Evolutionary conservation across 2,797 vertebrate genomes (phyloP), one percentile per base, ranked within the genome.

Genomic region (Sparidentex hasta): DNA sequence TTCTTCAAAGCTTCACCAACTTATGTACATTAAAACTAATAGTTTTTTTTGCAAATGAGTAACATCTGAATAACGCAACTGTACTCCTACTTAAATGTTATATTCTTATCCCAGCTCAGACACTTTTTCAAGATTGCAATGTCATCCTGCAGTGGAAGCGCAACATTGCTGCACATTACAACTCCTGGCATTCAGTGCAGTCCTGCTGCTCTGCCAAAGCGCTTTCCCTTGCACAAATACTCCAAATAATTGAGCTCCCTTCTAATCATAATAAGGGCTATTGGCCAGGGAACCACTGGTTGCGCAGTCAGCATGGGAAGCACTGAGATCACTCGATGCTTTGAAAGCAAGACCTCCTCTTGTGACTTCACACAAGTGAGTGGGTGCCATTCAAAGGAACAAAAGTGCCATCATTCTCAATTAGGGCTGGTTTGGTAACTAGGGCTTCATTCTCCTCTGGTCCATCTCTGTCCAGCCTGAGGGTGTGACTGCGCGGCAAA

Each of bases 361-460:
- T 85, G 90, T 91, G 90, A 88, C 90, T 90, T 88, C 77, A 89
- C 87, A 88, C 77, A 65, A 91, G 84, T 79, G 84, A 88, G 80
- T 88, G 74, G 87, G 77, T 85, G 81, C 90, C 83, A 88, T 88
- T 92, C 88, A 90, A 81, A 84, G 58, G 77, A 90, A 92, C 91
- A 92, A 92, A 92, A 88, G 90, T 85, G 78, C 90, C 88, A 90
- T 92, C 89, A 85, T 77, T 92, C 90, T 88, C 87, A 91, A 92
- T 93, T 93, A 92, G 82, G 76, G 64, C 71, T 82, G 87, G 71
- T 88, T 88, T 86, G 64, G 86, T 80, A 83, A 83, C 83, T 80
- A 61, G 78, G 67, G 29, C 83, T 80, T 72, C 51, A 46, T 17
- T 65, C 81, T 78, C 64, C 81, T 76, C 80, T 72, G 57, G 63